These are phyloP conservation scores for Nannospalax galili DNA, from an alignment of 2,113 vertebrate species.

Conservation along the genomic window DNA sequence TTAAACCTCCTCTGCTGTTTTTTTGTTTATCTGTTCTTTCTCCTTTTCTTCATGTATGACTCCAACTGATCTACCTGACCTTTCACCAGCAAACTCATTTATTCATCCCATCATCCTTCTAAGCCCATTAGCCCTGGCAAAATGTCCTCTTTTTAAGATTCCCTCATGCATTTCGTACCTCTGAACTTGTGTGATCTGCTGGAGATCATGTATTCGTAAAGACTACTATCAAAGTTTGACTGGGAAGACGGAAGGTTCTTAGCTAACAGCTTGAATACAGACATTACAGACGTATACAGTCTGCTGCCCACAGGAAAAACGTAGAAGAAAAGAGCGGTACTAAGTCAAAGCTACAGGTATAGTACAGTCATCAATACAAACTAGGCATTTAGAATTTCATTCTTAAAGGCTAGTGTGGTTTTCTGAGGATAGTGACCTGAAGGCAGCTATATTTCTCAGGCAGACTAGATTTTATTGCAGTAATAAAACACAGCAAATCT, in stretches of 20 bases:
- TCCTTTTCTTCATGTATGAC: neutral
- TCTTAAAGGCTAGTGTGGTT: too few species aligned
- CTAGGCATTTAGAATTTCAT: too few species aligned
- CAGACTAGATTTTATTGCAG: too few species aligned
- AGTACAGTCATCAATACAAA: too few species aligned
- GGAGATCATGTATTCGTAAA: neutral
- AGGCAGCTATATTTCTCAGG: too few species aligned
- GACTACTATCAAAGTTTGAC: neutral
- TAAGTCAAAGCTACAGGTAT: too few species aligned
- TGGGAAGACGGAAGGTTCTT: neutral
- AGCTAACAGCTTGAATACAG: neutral
- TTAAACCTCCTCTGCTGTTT: too few species aligned
- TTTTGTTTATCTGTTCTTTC: too few species aligned
- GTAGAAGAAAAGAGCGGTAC: too few species aligned
- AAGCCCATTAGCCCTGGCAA: neutral
- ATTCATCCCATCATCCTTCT: neutral
- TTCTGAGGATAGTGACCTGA: too few species aligned
- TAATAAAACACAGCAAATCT: too few species aligned
- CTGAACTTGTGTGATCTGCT: neutral
- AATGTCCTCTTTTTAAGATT: neutral
- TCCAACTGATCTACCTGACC: neutral
- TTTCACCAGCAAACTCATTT: neutral
- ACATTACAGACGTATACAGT: neutral
- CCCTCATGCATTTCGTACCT: neutral
- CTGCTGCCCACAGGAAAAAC: neutral